These are phyloP conservation scores for Brachionichthys hirsutus DNA, from an alignment of 2,113 vertebrate genomes.

Conservation along the genomic window DNA sequence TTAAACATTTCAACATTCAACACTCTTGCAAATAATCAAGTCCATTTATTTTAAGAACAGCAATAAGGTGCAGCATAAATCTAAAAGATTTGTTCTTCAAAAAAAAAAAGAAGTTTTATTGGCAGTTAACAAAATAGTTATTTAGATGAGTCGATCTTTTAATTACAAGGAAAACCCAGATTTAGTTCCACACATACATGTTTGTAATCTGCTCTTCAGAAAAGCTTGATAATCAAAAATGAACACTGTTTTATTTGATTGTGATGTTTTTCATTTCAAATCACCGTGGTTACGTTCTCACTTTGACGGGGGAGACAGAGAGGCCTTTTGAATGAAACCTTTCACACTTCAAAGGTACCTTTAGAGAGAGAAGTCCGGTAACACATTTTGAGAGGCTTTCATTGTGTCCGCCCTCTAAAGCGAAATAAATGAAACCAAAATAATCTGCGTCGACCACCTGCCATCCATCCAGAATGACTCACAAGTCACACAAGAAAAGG, in stretches of 20 bases:
- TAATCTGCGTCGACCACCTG: neutral
- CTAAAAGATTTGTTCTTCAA: conserved; percentile 25
- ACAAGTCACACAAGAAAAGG: conserved; percentile 16
- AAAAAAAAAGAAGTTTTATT: conserved; percentile 22
- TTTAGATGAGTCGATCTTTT: conserved; percentile 6
- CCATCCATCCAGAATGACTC: conserved; percentile 8
- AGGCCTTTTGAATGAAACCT: conserved; percentile 9
- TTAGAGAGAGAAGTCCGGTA: too few relatives aligned
- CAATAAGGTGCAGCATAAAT: conserved; percentile 34
- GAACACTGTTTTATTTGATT: conserved; percentile 1
- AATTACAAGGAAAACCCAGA: conserved; percentile 32
- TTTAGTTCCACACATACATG: neutral
- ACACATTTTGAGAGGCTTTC: too few relatives aligned
- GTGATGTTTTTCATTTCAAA: conserved; percentile 1
- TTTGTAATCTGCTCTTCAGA: conserved; percentile 1
- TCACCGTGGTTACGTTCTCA: neutral
- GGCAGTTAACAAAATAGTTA: conserved; percentile 11
- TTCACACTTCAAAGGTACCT: neutral
- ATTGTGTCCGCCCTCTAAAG: conserved; percentile 2
- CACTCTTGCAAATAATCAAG: too few relatives aligned
- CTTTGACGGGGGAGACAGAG: conserved; percentile 4
- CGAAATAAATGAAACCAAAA: conserved; percentile 15
- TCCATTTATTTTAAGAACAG: conserved; percentile 1
- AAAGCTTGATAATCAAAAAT: conserved; percentile 17
- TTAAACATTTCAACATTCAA: too few relatives aligned